Evolutionary conservation across 2,113 vertebrate species (phyloP).

Genomic region (Ellobius talpinus): DNA sequence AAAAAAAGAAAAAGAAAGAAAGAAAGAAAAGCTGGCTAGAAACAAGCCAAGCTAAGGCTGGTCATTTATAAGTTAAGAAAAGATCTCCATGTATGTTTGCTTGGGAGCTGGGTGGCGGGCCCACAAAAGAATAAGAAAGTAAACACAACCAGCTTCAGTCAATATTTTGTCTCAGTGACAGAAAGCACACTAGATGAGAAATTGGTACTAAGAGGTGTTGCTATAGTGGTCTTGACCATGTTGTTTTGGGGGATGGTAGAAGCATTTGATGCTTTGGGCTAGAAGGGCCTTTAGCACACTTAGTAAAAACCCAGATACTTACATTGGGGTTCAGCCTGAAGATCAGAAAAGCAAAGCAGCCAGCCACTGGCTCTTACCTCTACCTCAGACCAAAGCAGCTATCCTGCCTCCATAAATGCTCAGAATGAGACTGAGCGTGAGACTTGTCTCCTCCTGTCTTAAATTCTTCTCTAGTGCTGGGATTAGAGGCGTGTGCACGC

Average conservation of each 20-base stretch:
- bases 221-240: not conserved
- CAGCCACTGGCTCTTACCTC: too few species aligned
- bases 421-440: too few species aligned
- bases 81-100: not conserved
- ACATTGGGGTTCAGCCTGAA: too few species aligned
- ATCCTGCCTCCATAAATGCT: too few species aligned
- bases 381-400: too few species aligned
- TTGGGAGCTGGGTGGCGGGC: not conserved
- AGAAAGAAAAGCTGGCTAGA: not conserved
- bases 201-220: not conserved
- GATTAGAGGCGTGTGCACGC: too few species aligned
- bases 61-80: not conserved
- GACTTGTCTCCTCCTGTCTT: too few species aligned
- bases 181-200: not conserved
- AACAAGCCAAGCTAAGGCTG: not conserved
- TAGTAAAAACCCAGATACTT: too few species aligned
- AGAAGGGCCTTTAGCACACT: not conserved
- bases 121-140: not conserved
- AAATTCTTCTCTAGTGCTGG: too few species aligned
- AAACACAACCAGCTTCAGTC: not conserved
- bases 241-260: not conserved
- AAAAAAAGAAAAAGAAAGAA: too few species aligned
- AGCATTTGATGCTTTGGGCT: not conserved
- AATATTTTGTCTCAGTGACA: not conserved
- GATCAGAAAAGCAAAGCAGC: too few species aligned